A percentile compares a stretch with the other conserved stretches of the same genome.
Conservation (phyloP, 2,888 invertebrate genomes). For the Pherbina coryleti region DNA sequence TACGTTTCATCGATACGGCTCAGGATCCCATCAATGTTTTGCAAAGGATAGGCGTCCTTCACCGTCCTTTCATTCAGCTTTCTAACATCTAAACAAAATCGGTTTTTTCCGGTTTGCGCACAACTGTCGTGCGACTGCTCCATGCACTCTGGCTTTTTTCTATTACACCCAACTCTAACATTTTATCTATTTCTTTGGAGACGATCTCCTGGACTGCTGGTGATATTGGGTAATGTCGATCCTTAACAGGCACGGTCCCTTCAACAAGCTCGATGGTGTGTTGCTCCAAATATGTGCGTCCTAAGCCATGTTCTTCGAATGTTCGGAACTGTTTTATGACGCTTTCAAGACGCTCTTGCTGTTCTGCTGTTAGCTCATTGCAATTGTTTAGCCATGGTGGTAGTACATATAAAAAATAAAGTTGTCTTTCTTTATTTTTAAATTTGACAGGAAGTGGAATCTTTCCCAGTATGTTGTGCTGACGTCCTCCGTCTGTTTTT, state of each 20-base stretch:
- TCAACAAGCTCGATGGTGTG: no score
- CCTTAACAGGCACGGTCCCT: conserved; percentile 10
- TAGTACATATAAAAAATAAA: conserved; percentile 14
- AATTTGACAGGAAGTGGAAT: not conserved
- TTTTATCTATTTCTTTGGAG: not conserved
- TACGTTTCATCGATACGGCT: conserved; percentile 34
- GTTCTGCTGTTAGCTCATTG: not conserved
- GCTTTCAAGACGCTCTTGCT: not conserved
- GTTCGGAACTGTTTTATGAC: not conserved
- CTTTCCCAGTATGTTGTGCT: not conserved
- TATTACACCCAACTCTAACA: not conserved
- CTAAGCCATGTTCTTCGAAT: conserved; percentile 22
- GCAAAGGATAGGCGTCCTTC: no score
- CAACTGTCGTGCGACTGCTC: not conserved
- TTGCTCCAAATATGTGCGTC: no score
- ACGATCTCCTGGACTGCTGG: conserved; percentile 22
- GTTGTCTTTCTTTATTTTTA: not conserved
- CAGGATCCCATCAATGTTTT: conserved; percentile 21
- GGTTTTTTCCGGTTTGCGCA: not conserved
- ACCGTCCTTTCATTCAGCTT: no score
- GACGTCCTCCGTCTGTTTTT: not conserved
- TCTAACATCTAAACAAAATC: not conserved
- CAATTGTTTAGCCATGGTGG: not conserved
- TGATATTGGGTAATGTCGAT: conserved; percentile 9
- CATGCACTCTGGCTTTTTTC: not conserved